Percentiles rank a stretch among this genome's conserved stretches.
Conservation (phyloP, 2,797 vertebrate genomes). For the Xerus rutilus region DNA sequence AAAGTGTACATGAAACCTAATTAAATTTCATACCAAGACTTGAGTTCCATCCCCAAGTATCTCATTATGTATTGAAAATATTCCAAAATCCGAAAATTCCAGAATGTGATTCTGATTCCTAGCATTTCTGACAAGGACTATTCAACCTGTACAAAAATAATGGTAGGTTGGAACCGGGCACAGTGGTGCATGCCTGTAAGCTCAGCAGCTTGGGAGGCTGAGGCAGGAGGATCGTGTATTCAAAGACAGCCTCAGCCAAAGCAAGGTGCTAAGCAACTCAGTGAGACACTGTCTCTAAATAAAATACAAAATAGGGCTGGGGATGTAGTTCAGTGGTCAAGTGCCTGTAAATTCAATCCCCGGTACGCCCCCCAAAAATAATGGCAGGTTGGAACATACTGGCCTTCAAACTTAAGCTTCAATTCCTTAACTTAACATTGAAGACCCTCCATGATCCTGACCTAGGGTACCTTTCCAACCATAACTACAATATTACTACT, state of each 20-base stretch:
- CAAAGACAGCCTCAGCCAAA: too few species aligned
- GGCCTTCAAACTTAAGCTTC: background rate
- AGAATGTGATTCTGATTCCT: too few species aligned
- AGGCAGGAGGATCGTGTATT: too few species aligned
- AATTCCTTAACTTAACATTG: background rate
- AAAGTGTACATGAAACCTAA: background rate
- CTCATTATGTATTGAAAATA: background rate
- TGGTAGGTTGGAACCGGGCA: background rate
- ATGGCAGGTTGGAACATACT: background rate
- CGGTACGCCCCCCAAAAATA: too few species aligned
- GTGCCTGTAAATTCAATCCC: too few species aligned
- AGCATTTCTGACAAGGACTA: background rate
- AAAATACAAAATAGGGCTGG: too few species aligned
- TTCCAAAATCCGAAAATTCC: too few species aligned
- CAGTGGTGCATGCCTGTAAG: too few species aligned
- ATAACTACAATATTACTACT: background rate
- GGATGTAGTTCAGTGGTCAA: too few species aligned
- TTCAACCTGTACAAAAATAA: background rate
- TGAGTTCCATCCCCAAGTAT: background rate
- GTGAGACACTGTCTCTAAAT: too few species aligned
- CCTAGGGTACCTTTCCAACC: background rate
- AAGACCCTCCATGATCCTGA: background rate
- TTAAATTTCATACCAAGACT: background rate
- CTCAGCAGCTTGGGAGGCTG: too few species aligned
- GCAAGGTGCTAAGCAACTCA: too few species aligned